Conservation (phyloP, 2,113 vertebrate species). For the Labeo catla region DNA sequence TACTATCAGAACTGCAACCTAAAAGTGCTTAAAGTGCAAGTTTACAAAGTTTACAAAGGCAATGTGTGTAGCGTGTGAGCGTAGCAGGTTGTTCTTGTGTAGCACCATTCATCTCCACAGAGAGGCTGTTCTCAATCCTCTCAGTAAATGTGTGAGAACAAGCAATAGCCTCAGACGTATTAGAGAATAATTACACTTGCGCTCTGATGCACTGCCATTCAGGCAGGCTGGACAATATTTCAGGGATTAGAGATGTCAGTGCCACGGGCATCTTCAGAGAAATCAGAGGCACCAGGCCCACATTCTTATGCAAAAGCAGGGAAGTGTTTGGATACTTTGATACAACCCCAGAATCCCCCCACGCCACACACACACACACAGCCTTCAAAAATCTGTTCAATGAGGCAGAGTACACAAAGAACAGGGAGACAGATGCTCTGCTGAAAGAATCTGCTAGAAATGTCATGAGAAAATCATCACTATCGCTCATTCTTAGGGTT, state of each 20-base stretch:
- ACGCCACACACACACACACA: constrained; percentile 8
- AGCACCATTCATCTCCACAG: constrained; percentile 26
- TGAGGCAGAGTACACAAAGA: constrained; percentile 25
- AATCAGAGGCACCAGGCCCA: constrained; percentile 82
- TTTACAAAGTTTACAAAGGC: constrained; percentile 21
- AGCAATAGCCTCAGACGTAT: constrained; percentile 82
- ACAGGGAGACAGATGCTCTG: constrained; percentile 25
- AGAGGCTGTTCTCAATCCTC: constrained; percentile 23
- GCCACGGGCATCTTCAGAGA: constrained; percentile 85
- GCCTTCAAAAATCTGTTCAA: constrained; percentile 21
- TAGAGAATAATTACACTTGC: constrained; percentile 94
- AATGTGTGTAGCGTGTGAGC: constrained; percentile 3
- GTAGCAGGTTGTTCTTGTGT: constrained; percentile 17
- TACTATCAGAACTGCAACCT: not conserved
- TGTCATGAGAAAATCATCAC: constrained; percentile 12
- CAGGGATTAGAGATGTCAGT: constrained; percentile 91
- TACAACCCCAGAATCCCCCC: constrained; percentile 12
- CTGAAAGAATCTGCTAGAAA: not conserved
- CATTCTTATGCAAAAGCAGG: constrained; percentile 88
- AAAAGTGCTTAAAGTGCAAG: constrained; percentile 10
- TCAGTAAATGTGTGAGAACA: constrained; percentile 88
- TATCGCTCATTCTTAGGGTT: not conserved
- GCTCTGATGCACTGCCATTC: constrained; percentile 85
- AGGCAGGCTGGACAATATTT: constrained; percentile 86
- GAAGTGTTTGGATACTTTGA: constrained; percentile 81